Conservation (phyloP, 2,113 vertebrate species). For the Gopherus evgoodei region DNA sequence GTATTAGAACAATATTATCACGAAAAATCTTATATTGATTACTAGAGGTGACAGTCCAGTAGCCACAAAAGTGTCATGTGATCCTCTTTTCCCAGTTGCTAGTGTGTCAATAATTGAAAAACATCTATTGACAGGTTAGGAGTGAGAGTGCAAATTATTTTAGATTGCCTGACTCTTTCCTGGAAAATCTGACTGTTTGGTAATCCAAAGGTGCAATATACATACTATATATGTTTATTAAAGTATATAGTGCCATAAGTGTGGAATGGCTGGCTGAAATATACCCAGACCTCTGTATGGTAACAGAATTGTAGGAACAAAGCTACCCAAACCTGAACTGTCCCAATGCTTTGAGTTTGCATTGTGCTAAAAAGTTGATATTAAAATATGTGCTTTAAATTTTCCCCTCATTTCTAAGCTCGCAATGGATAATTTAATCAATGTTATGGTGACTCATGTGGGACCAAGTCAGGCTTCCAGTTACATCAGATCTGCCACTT, state of each 20-base stretch:
- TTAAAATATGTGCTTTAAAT: background rate
- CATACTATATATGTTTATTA: background rate
- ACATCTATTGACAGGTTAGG: background rate
- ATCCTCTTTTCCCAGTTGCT: background rate
- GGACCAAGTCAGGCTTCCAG: background rate
- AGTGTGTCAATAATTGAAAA: background rate
- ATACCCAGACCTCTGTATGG: background rate
- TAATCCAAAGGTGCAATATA: background rate
- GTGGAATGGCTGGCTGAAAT: background rate
- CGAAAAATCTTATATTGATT: conserved; percentile 22
- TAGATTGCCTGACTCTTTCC: background rate
- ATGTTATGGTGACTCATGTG: background rate
- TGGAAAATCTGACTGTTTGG: background rate
- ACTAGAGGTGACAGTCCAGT: background rate
- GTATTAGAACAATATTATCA: conserved; percentile 23
- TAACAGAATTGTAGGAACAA: background rate
- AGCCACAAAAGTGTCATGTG: background rate
- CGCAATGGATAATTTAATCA: background rate
- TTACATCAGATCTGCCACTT: background rate
- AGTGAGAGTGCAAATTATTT: background rate
- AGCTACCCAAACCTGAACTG: background rate
- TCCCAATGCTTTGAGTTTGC: background rate
- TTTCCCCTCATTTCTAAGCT: background rate
- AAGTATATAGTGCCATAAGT: background rate
- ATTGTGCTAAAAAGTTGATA: background rate